Conservation (phyloP, 2,113 vertebrate genomes). For the Catharus bicknelli region DNA sequence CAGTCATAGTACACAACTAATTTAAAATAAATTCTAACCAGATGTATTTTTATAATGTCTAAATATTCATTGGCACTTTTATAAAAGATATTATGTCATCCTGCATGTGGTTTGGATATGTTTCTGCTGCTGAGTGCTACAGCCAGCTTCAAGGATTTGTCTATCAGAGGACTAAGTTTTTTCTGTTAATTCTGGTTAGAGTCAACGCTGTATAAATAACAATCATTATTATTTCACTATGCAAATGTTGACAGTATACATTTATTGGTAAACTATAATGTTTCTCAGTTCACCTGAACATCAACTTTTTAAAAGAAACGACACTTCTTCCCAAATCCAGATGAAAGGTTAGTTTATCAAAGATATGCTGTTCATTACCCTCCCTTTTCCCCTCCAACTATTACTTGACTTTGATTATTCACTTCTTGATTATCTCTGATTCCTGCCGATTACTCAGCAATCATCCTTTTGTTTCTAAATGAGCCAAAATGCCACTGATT, state of each 20-base stretch:
- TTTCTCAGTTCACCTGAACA: not conserved
- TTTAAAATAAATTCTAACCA: conserved; percentile 13
- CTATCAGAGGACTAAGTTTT: not conserved
- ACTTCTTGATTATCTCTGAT: not conserved
- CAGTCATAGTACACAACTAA: not conserved
- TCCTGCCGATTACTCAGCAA: not conserved
- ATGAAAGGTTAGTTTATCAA: not conserved
- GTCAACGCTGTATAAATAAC: not conserved
- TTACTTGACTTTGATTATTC: not conserved
- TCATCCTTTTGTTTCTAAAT: not conserved
- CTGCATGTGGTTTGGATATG: not conserved
- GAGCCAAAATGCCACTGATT: not conserved
- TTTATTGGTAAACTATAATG: not conserved
- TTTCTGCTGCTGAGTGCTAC: not conserved
- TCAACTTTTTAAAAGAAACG: not conserved
- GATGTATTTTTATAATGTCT: not conserved
- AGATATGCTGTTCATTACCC: not conserved
- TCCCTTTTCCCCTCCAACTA: not conserved
- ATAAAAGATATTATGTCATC: not conserved
- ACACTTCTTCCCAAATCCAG: not conserved
- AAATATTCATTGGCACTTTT: not conserved
- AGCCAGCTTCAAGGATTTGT: not conserved
- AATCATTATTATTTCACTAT: not conserved
- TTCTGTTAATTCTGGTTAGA: not conserved
- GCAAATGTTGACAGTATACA: not conserved